These are phyloP conservation scores for Epistrophe eligans DNA, from an alignment of 2,888 invertebrate species.

Conservation along the genomic window DNA sequence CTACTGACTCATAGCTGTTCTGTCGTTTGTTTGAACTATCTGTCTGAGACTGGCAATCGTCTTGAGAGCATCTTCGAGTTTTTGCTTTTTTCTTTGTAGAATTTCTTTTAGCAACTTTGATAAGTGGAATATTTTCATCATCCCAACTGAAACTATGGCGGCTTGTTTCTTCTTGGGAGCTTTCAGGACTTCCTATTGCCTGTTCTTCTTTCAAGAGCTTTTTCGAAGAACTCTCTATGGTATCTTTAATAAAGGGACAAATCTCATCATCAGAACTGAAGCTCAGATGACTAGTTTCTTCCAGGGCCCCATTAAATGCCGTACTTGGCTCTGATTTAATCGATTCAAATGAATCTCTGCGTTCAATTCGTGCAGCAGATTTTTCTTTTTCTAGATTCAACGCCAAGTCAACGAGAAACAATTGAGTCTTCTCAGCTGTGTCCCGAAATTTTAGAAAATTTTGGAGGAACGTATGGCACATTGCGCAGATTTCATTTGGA, in stretches of 20 bases:
- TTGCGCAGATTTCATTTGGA: conserved; percentile 58
- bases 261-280: conserved; percentile 38
- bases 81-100: conserved; percentile 5
- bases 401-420: conserved; percentile 41
- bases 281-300: neutral
- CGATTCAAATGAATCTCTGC: conserved; percentile 1
- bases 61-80: conserved; percentile 12
- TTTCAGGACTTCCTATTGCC: neutral
- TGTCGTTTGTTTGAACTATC: neutral
- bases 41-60: neutral
- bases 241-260: neutral
- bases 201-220: neutral
- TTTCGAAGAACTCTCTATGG: neutral
- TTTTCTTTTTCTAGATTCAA: conserved; percentile 59
- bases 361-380: conserved; percentile 3
- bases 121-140: conserved; percentile 65
- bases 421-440: conserved; percentile 62
- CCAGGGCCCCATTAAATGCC: neutral
- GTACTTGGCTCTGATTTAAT: conserved; percentile 45
- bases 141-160: conserved; percentile 26
- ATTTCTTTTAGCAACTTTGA: conserved; percentile 25
- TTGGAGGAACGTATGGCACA: conserved; percentile 38
- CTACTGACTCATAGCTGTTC: conserved; percentile 23
- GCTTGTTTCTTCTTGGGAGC: neutral
- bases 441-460: conserved; percentile 57